Evolutionary conservation across 1,140 invertebrate species (phyloP).

Genomic region (Parapsyche elsis): DNA sequence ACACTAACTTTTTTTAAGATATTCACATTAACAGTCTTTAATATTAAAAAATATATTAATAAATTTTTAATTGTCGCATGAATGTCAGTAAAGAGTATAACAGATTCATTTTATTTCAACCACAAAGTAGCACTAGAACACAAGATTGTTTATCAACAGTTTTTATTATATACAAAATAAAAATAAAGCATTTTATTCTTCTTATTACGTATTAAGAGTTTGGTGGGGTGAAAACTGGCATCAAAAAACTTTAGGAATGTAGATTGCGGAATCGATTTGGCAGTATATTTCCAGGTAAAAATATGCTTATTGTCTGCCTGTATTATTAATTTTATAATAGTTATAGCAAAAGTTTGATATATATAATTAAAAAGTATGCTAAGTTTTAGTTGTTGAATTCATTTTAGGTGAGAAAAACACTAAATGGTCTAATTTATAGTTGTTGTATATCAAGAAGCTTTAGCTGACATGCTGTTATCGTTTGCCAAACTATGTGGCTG

Average conservation of each 20-base stretch:
- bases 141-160: constrained; percentile 26
- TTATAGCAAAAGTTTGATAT: constrained; percentile 28
- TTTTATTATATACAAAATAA: constrained; percentile 22
- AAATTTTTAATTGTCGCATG: constrained; percentile 36
- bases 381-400: constrained; percentile 14
- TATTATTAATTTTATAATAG: constrained; percentile 30
- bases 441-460: constrained; percentile 55
- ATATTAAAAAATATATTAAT: constrained; percentile 41
- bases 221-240: constrained; percentile 41
- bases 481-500: constrained; percentile 57
- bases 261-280: constrained; percentile 37
- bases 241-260: constrained; percentile 40
- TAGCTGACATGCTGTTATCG: constrained; percentile 55
- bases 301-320: constrained; percentile 41
- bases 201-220: not conserved
- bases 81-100: constrained; percentile 28
- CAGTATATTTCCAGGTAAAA: constrained; percentile 31
- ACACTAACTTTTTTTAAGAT: constrained; percentile 9
- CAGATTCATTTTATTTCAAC: constrained; percentile 1
- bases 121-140: constrained; percentile 44
- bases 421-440: constrained; percentile 49
- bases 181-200: constrained; percentile 25
- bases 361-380: constrained; percentile 14
- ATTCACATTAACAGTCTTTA: constrained; percentile 32
- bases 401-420: constrained; percentile 10